Percentiles rank a stretch among this genome's conserved stretches.
These are phyloP conservation scores for Daktulosphaira vitifoliae DNA, from an alignment of 1,140 invertebrate genomes.

Conservation along the genomic window DNA sequence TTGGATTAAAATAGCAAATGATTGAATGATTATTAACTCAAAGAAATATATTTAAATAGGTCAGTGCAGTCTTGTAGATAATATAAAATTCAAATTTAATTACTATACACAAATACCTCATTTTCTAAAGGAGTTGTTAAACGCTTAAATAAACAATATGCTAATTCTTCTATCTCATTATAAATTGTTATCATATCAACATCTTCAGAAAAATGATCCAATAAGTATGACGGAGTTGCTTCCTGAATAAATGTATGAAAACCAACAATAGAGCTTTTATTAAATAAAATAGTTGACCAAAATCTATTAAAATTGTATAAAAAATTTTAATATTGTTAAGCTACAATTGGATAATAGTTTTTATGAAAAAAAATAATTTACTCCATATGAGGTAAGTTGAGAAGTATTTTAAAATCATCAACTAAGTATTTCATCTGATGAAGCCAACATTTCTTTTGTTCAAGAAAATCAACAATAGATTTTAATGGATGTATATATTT, in stretches of 20 bases:
- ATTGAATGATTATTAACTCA: too few relatives aligned
- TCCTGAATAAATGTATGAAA: constrained; percentile 17
- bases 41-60: too few relatives aligned
- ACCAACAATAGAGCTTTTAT: constrained; percentile 11
- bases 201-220: constrained; percentile 17
- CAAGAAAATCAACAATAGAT: not conserved
- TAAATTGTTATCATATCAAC: not conserved
- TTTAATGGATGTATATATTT: constrained; percentile 24
- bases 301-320: not conserved
- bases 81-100: not conserved
- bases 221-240: constrained; percentile 4
- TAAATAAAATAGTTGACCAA: constrained; percentile 18
- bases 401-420: constrained; percentile 16
- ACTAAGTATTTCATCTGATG: constrained; percentile 20
- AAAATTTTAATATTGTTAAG: too few relatives aligned
- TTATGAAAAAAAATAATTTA: not conserved
- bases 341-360: too few relatives aligned
- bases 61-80: too few relatives aligned
- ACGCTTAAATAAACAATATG: constrained; percentile 7
- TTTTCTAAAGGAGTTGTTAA: constrained; percentile 7
- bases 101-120: constrained; percentile 10
- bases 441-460: constrained; percentile 25
- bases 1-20: too few relatives aligned
- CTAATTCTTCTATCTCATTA: constrained; percentile 10
- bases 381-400: constrained; percentile 11